Base-by-base conservation (phyloP, 2,888 invertebrate species). In the Erannis defoliaria region DNA sequence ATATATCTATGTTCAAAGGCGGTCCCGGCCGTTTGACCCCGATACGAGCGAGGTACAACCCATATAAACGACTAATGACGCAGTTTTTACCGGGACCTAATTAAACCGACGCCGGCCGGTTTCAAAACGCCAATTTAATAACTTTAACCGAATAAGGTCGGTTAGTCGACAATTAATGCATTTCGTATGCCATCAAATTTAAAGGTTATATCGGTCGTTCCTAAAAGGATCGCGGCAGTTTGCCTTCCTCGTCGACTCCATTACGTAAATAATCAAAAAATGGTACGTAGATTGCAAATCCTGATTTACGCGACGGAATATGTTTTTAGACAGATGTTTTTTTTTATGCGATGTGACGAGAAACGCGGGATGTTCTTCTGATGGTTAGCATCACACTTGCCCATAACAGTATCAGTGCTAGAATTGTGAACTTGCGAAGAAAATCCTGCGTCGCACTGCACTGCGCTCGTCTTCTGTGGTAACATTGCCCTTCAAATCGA, bases 61-160 rank as follows among this genome's bases (percentile, higher is more conserved):
- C n/a, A n/a, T n/a, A n/a, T n/a, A n/a, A 82, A 82, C 79, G 67
- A 79, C 70, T 74, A 80, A 82, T 83, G 77, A 78, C 77, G 81
- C 74, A 67, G 80, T 81, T 84, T 84, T 85, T 82, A 74, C 76
- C 70, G 62, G 62, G 60, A 73, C 55, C 76, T 71, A 80, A 83
- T 82, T 79, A 78, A 77, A 67, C 63, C 64, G 67, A 74, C 75
- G 77, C 63, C 74, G 74, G 77, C 75, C 72, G 71, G 73, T 73
- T 73, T 71, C 33, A 45, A 63, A n/a, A 67, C 59, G 35, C 35
- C 55, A 19, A 51, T 46, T 64, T 38, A 62, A 58, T 64, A 59
- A 62, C 40, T 29, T 42, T n/a, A 67, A 53, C 57, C 48, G 50
- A 62, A 68, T 62, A 46, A 38, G 38, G 31, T 53, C 57, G 50